These are phyloP conservation scores for Fopius arisanus DNA, from an alignment of 1,140 invertebrate species.

Conservation along the genomic window DNA sequence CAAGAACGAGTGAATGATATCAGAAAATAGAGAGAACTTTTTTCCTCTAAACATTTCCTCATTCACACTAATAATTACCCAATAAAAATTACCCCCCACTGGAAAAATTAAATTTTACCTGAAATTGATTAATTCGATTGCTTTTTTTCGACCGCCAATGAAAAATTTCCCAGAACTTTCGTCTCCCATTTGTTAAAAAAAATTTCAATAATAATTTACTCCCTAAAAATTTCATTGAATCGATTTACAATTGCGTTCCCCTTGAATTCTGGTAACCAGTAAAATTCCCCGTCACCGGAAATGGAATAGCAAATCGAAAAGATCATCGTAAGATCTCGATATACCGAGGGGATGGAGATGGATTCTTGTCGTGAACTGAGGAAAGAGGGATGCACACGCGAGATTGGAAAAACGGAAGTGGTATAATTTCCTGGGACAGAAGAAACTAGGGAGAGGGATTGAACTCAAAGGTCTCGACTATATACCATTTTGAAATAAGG, in stretches of 20 bases:
- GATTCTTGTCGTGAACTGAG: conserved; percentile 19
- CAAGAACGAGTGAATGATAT: no score
- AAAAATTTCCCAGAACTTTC: no score
- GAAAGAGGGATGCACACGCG: background rate
- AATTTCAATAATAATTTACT: background rate
- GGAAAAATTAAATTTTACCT: background rate
- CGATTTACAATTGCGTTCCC: background rate
- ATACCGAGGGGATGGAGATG: conserved; percentile 27
- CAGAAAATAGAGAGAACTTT: no score
- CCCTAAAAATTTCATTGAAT: no score
- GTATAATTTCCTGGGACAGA: conserved; percentile 35
- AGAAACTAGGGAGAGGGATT: conserved; percentile 21
- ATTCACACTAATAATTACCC: no score
- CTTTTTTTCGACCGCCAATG: no score
- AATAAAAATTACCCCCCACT: background rate
- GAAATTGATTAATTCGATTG: background rate
- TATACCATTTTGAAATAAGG: background rate
- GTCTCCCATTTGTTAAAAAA: no score
- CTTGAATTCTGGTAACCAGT: background rate
- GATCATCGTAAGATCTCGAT: conserved; percentile 25
- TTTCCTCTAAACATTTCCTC: no score
- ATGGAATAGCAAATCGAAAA: conserved; percentile 34
- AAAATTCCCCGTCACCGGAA: conserved; percentile 25
- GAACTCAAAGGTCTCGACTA: conserved; percentile 14
- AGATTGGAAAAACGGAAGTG: conserved; percentile 37